phyloP scores from a whole-genome alignment of 2,888 invertebrate species.

The Drosophila formosana region DNA sequence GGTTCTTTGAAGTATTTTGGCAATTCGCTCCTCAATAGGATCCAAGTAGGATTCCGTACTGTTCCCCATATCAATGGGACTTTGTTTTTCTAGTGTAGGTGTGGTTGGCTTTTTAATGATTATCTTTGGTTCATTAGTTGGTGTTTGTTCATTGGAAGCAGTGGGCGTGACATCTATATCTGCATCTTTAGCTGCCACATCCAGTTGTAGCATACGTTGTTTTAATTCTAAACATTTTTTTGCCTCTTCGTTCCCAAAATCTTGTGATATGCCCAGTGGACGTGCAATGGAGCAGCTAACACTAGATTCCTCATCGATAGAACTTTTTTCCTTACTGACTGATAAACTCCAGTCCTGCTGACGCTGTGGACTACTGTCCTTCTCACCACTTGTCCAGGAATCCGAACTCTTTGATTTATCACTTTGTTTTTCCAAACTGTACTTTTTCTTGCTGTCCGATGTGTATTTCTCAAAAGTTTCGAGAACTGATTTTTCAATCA shows the following conservation, averaged over 20 bases:
- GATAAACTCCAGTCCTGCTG: slow-evolving; percentile 86
- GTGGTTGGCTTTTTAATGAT: slow-evolving; percentile 85
- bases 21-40: slow-evolving; percentile 85
- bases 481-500: slow-evolving; percentile 86
- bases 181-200: slow-evolving; percentile 86
- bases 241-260: slow-evolving; percentile 88
- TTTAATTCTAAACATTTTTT: slow-evolving; percentile 86
- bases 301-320: slow-evolving; percentile 90
- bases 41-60: slow-evolving; percentile 86
- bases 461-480: slow-evolving; percentile 82
- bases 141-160: slow-evolving; percentile 85
- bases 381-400: slow-evolving; percentile 93
- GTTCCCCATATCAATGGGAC: slow-evolving; percentile 88
- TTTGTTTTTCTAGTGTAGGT: slow-evolving; percentile 88
- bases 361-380: slow-evolving; percentile 88
- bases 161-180: slow-evolving; percentile 82
- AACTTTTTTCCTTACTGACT: slow-evolving; percentile 87
- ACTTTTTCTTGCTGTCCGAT: slow-evolving; percentile 86
- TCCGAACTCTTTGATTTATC: slow-evolving; percentile 91
- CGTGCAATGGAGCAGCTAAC: slow-evolving; percentile 92
- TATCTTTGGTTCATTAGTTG: slow-evolving; percentile 78
- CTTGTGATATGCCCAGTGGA: slow-evolving; percentile 92
- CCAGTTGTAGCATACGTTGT: slow-evolving; percentile 87
- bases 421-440: slow-evolving; percentile 86
- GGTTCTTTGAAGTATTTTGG: slow-evolving; percentile 84